These are phyloP conservation scores for Melospiza melodia DNA, from an alignment of 2,113 vertebrate species.

Conservation along the genomic window DNA sequence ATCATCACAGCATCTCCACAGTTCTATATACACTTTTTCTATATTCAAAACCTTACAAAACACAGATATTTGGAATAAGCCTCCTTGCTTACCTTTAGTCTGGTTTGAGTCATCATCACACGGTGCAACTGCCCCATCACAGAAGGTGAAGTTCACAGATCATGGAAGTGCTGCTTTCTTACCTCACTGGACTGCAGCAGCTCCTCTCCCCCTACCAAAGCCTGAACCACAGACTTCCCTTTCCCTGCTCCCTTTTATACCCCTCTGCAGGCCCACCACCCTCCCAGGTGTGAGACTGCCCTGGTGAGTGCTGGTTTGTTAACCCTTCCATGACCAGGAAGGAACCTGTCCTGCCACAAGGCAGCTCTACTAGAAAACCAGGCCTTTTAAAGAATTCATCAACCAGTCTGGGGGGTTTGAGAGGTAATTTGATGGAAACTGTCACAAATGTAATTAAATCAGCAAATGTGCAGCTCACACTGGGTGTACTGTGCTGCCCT, in stretches of 20 bases:
- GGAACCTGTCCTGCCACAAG: not conserved
- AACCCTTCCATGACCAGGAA: not conserved
- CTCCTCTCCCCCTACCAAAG: not conserved
- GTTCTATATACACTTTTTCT: not conserved
- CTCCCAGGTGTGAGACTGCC: not conserved
- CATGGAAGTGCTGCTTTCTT: not conserved
- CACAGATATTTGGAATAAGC: not conserved
- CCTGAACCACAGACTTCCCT: not conserved
- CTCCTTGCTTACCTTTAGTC: not conserved
- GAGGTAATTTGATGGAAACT: not conserved
- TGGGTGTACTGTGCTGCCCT: not conserved
- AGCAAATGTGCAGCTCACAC: not conserved
- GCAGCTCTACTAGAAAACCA: not conserved
- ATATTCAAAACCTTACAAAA: not conserved
- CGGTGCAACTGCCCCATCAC: not conserved
- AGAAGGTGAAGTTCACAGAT: fast-evolving
- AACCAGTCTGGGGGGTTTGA: not conserved
- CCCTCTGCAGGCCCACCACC: not conserved
- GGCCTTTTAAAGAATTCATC: not conserved
- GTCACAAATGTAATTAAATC: not conserved
- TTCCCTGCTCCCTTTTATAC: not conserved
- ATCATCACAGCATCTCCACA: not conserved
- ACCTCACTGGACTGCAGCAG: not conserved
- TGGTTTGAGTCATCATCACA: fast-evolving
- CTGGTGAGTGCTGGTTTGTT: not conserved